Base-by-base conservation (phyloP, 2,888 invertebrate species). In the Sarcophaga caerulescens region DNA sequence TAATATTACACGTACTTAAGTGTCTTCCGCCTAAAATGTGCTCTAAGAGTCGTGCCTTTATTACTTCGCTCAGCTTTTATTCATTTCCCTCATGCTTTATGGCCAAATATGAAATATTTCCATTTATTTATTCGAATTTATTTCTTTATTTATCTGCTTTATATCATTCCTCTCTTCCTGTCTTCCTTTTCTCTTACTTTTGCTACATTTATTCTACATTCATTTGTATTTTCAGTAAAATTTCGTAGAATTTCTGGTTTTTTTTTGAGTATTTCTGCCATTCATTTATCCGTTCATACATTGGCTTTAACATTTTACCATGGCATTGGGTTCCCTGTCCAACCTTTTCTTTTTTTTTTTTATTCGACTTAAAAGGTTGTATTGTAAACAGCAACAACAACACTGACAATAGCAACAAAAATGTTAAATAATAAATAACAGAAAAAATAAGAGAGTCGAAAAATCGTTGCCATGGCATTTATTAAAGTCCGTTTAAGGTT, bases 1-100 rank as follows among this genome's bases (percentile, higher is more conserved):
- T 83, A 83, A 83, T 85, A 80, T 83, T 85, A 85, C 78, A 83
- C 73, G 76, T 80, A 75, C 73, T 83, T 83, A 74, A 83, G 83
- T 73, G 60, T 21, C 69, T 81, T 71, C 76, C 80, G 80, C 63
- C 69, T 63, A 76, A 77, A 76, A 75, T 75, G n/a, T 14, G 69
- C 52, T 68, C 60, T n/a, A 60, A 17, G 35, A 69, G 73, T 47
- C 68, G 59, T 35, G 45, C 10, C 35, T 66, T 62, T 45, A 25
- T 63, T 45, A 62, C 52, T 52, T 23, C 63, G 3, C 44, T 14
- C 79, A 47, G 59, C 63, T 17, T 80, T 66, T 25, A 62, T 23
- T 57, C 62, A 19, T 45, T 19, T 25, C 21, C 52, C 45, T 59
- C 45, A 11, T 57, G 63, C 63, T 45, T 6, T 14, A 3, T 45